Percentiles rank a stretch among this genome's conserved stretches.
These are phyloP conservation scores for Eciton burchellii DNA, from an alignment of 1,140 invertebrate genomes.

Conservation along the genomic window DNA sequence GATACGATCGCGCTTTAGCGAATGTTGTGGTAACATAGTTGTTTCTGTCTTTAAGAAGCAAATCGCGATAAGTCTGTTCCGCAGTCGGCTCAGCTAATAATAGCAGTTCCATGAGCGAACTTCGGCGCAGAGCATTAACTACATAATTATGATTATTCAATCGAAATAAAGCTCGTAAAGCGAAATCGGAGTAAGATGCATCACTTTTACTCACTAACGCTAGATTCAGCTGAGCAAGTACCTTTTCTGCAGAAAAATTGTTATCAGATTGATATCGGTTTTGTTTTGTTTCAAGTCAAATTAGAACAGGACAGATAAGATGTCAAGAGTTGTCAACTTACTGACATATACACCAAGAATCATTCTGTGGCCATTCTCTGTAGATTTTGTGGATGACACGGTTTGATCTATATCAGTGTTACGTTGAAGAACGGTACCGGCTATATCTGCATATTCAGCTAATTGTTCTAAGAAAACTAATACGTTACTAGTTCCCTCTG, in stretches of 20 bases:
- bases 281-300: slow-evolving; percentile 16
- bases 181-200: slow-evolving; percentile 91
- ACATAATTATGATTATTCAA: slow-evolving; percentile 98
- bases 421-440: slow-evolving; percentile 88
- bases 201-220: slow-evolving; percentile 94
- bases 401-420: slow-evolving; percentile 86
- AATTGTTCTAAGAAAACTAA: slow-evolving; percentile 95
- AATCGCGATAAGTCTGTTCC: slow-evolving; percentile 93
- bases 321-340: slow-evolving; percentile 79
- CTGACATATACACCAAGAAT: slow-evolving; percentile 92
- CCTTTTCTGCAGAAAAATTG: slow-evolving; percentile 89
- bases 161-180: slow-evolving; percentile 94
- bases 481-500: slow-evolving; percentile 97
- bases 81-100: slow-evolving; percentile 93
- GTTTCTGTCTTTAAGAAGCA: slow-evolving; percentile 84
- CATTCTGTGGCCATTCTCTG: slow-evolving; percentile 86
- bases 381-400: slow-evolving; percentile 83
- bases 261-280: not conserved
- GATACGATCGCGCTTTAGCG: slow-evolving; percentile 79
- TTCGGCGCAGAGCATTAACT: slow-evolving; percentile 94
- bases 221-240: slow-evolving; percentile 93
- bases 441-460: slow-evolving; percentile 91
- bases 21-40: slow-evolving; percentile 83
- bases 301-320: not conserved
- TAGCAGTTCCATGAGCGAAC: slow-evolving; percentile 92